Evolutionary conservation across 2,797 vertebrate genomes (phyloP).

Genomic region (Typhlichthys subterraneus): DNA sequence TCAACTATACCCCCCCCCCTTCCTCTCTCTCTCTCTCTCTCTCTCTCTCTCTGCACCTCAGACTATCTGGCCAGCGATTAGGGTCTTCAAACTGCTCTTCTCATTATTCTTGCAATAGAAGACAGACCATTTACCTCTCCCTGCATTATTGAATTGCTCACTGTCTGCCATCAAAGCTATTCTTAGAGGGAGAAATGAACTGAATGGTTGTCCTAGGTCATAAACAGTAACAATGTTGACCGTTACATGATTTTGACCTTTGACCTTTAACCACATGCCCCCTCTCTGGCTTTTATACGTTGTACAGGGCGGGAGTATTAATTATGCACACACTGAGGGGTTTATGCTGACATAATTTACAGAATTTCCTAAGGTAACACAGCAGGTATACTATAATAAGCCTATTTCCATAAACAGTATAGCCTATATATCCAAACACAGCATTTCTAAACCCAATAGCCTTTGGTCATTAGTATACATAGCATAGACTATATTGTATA

Average conservation of each 20-base stretch:
- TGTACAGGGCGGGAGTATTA: conserved; percentile 31
- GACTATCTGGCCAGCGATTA: conserved; percentile 25
- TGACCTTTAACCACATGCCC: neutral
- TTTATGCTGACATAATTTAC: conserved; percentile 49
- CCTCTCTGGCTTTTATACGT: conserved; percentile 9
- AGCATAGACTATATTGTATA: too few species aligned
- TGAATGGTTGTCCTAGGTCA: conserved; percentile 25
- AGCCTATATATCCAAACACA: too few species aligned
- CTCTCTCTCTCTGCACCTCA: neutral
- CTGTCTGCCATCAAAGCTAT: neutral
- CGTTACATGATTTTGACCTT: conserved; percentile 24
- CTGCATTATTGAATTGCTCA: too few species aligned
- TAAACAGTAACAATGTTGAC: neutral
- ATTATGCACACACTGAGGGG: conserved; percentile 29
- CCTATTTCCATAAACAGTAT: too few species aligned
- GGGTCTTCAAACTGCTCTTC: conserved; percentile 24
- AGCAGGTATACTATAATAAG: too few species aligned
- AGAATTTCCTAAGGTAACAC: conserved; percentile 20
- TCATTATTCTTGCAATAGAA: conserved; percentile 28
- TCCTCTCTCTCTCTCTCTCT: neutral
- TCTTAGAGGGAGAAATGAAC: conserved; percentile 3
- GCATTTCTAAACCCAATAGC: too few species aligned
- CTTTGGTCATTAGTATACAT: too few species aligned
- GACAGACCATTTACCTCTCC: conserved; percentile 19
- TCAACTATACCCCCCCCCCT: too few species aligned